A percentile compares a stretch with the other conserved stretches of the same genome.
Evolutionary conservation across 2,888 invertebrate species (phyloP).

Genomic region (Melieria omissa): DNA sequence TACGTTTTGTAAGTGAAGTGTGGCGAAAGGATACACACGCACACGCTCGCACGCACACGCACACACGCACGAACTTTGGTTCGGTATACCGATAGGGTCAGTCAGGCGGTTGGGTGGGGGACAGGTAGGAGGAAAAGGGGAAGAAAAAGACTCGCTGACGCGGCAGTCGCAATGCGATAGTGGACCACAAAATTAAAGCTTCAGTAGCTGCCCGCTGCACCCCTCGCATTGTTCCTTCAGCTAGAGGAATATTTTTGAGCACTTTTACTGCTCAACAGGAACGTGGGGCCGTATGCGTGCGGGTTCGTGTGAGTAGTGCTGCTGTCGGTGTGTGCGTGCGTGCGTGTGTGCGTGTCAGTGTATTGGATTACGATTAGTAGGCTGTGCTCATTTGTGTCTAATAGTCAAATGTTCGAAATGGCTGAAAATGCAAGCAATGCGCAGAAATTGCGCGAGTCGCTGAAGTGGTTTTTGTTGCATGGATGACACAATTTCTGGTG

Average conservation of each 20-base stretch:
- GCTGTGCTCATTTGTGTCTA: too few relatives aligned
- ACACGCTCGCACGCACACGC: slow-evolving; percentile 24
- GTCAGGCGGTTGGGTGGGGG: neutral
- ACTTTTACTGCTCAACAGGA: slow-evolving; percentile 20
- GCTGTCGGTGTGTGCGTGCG: slow-evolving; percentile 7
- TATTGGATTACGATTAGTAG: neutral
- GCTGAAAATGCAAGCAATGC: too few relatives aligned
- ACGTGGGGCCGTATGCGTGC: slow-evolving; percentile 13
- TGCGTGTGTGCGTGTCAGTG: slow-evolving; percentile 12
- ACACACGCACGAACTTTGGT: slow-evolving; percentile 15
- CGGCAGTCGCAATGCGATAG: neutral
- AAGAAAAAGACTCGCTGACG: too few relatives aligned
- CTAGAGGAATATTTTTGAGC: neutral
- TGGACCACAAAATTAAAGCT: neutral
- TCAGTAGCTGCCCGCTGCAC: neutral
- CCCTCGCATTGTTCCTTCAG: neutral
- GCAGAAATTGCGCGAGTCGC: too few relatives aligned
- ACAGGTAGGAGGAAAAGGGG: too few relatives aligned
- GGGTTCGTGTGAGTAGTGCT: slow-evolving; percentile 19
- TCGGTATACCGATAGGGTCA: neutral
- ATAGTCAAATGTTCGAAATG: too few relatives aligned
- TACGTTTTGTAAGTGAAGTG: neutral
- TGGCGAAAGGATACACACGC: slow-evolving; percentile 15
- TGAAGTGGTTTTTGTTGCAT: too few relatives aligned
- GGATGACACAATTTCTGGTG: too few relatives aligned